A percentile compares a stretch with the other conserved stretches of the same genome.
Evolutionary conservation across 2,113 vertebrate genomes (phyloP).

Genomic region (Prochilodus magdalenae): DNA sequence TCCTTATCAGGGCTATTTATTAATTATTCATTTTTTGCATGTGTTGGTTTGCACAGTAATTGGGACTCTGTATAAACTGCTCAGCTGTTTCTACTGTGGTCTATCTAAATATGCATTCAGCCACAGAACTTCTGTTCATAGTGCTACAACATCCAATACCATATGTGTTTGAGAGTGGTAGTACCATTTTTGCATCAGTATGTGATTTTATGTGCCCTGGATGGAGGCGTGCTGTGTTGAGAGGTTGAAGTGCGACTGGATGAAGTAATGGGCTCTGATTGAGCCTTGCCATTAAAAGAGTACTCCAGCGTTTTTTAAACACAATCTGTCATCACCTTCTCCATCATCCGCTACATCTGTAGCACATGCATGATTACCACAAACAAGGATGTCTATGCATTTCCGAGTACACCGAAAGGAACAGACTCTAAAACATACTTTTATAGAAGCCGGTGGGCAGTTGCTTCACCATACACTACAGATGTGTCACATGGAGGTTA

Average conservation of each 20-base stretch:
- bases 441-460: too few species aligned
- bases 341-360: not conserved
- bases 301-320: not conserved
- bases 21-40: not conserved
- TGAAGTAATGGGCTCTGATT: not conserved
- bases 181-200: not conserved
- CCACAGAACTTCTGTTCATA: not conserved
- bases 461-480: too few species aligned
- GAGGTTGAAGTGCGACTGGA: not conserved
- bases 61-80: not conserved
- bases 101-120: not conserved
- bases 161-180: not conserved
- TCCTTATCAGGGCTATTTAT: not conserved
- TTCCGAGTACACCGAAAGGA: not conserved
- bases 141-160: not conserved
- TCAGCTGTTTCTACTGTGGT: not conserved
- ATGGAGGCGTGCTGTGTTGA: not conserved
- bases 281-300: not conserved
- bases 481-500: too few species aligned
- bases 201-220: not conserved
- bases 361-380: not conserved
- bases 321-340: too few species aligned
- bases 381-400: not conserved
- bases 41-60: constrained; percentile 2
- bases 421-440: not conserved